Percentiles rank a stretch among this genome's conserved stretches.
These are phyloP conservation scores for Alces alces DNA, from an alignment of 2,113 vertebrate genomes.

Conservation along the genomic window DNA sequence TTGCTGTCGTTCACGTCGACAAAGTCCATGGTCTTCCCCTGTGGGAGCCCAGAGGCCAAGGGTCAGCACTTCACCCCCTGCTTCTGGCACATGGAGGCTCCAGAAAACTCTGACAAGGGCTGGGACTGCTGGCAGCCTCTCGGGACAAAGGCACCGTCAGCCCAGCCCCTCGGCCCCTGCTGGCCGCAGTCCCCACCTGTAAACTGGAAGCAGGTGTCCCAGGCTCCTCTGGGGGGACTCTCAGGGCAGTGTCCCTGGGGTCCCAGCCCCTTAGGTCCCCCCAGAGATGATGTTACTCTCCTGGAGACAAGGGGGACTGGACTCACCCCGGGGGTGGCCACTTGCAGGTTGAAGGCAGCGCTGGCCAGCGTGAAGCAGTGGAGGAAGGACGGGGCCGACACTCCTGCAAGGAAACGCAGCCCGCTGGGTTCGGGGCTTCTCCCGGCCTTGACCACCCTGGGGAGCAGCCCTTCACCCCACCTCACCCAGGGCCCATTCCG, in stretches of 20 bases:
- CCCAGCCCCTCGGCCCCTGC: not conserved
- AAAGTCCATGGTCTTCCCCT: slow-evolving; percentile 95
- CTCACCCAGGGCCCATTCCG: no score
- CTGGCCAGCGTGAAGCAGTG: slow-evolving; percentile 90
- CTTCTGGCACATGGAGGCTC: not conserved
- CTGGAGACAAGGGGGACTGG: no score
- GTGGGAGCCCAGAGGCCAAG: not conserved
- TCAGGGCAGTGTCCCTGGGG: not conserved
- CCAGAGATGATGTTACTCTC: not conserved
- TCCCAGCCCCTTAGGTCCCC: not conserved
- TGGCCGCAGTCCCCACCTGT: not conserved
- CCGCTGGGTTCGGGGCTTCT: rapidly evolving
- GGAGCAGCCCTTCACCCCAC: not conserved
- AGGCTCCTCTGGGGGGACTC: not conserved
- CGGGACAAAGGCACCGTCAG: not conserved
- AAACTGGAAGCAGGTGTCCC: not conserved
- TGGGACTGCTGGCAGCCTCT: not conserved
- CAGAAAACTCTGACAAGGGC: not conserved
- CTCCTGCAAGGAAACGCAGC: slow-evolving; percentile 80
- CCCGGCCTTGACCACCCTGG: not conserved
- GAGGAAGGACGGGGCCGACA: slow-evolving; percentile 91
- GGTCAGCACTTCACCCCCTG: not conserved
- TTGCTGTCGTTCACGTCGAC: slow-evolving; percentile 88
- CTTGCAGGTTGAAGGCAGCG: slow-evolving; percentile 92
- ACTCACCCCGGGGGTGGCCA: slow-evolving; percentile 95